Base-by-base conservation (phyloP, 2,888 invertebrate species). In the Syritta pipiens region DNA sequence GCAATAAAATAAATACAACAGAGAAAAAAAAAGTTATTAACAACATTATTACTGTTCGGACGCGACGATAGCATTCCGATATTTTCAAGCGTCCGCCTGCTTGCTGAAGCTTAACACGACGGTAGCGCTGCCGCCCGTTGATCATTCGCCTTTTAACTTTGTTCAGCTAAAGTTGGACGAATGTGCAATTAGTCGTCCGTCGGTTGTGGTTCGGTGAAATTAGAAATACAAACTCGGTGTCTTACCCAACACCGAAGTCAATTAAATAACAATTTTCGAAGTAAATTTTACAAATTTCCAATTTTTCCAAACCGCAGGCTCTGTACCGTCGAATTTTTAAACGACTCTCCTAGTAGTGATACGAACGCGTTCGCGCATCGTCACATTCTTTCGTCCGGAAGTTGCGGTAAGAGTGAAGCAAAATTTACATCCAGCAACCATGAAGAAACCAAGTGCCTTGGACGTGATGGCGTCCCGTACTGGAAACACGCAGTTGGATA, bases 71-170 rank as follows among this genome's bases (percentile, higher is more conserved):
- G 51, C 35, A 30, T 30, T 30, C 28, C 46, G 37, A 55, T 30
- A 48, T 32, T 67, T 55, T 24, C 48, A 40, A 53, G 49, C 55
- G 30, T 28, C 57, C 49, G 59, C 63, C 17, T 59, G 44, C 5
- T 53, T 35, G 46, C 9, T 48, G 28, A 74, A 74, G 72, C 62
- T 48, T 68, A 74, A 60, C 35, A 59, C 65, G 46, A n/a, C 37
- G 10, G 62, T 49, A 44, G 40, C 59, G 32, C 59, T 55, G 40
- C 10, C 19, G 20, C 40, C 35, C 32, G 53, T 60, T 62, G 74
- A 74, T 79, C 79, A 79, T 79, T 79, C 79, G 79, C 74, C 67
- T 67, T 74, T 67, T 68, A 68, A 74, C 79, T 67, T 67, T 74
- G 55, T 44, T 74, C 67, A 68, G 49, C 67, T 74, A 7, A 74